phyloP scores from a whole-genome alignment of 2,888 invertebrate genomes.

The Tubulanus polymorphus region DNA sequence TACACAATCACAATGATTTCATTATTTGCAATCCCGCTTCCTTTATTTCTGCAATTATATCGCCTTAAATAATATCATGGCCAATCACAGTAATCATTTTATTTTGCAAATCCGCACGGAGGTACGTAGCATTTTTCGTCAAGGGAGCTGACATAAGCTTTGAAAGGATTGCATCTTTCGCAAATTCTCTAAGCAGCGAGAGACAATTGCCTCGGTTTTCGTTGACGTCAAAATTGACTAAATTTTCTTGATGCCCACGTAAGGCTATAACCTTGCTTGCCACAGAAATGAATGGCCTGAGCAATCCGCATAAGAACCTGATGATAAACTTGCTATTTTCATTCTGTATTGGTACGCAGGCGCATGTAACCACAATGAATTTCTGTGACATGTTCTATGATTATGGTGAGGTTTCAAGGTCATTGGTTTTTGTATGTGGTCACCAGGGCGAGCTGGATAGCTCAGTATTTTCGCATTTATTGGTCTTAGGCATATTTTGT shows the following conservation, averaged over 20 bases:
- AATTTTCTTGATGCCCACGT: conserved; percentile 3
- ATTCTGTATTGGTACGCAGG: no score
- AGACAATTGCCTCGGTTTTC: conserved; percentile 7
- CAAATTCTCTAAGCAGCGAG: conserved; percentile 3
- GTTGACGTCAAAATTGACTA: neutral
- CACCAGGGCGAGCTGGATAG: no score
- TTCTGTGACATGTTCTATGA: no score
- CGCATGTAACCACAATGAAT: no score
- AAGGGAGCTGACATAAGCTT: neutral
- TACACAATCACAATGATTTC: no score
- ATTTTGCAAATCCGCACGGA: conserved; percentile 2
- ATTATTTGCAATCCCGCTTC: conserved; percentile 7
- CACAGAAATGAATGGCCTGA: conserved; percentile 4
- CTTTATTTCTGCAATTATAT: conserved; percentile 8
- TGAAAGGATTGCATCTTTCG: no score
- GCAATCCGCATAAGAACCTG: neutral
- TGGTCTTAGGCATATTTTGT: no score
- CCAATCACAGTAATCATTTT: conserved; percentile 8
- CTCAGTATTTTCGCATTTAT: no score
- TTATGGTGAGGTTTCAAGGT: no score
- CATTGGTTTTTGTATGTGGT: no score
- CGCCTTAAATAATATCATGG: conserved; percentile 5
- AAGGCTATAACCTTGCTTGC: conserved; percentile 13
- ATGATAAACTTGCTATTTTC: no score
- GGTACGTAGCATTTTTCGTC: conserved; percentile 1